Conservation (phyloP, 2,888 invertebrate species). For the Melinaea menophilus region DNA sequence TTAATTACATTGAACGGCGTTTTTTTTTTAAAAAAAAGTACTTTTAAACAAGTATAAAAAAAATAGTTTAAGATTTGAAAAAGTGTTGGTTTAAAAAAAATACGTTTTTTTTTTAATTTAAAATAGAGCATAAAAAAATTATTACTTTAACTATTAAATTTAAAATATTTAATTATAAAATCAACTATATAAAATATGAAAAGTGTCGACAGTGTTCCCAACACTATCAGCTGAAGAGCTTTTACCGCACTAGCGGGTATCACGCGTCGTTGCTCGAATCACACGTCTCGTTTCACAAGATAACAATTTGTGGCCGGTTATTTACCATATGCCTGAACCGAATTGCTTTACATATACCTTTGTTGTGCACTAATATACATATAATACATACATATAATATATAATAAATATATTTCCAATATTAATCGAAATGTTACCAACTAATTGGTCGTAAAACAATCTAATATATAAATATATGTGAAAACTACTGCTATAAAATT, state of each 20-base stretch:
- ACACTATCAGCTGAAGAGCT: conserved; percentile 69
- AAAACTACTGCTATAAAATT: conserved; percentile 38
- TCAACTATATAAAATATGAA: conserved; percentile 10
- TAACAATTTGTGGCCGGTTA: conserved; percentile 77
- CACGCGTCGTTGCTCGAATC: conserved; percentile 76
- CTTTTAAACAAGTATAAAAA: too few species aligned
- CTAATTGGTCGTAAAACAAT: conserved; percentile 39
- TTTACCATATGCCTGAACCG: conserved; percentile 68
- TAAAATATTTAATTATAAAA: neutral
- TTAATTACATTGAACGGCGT: too few species aligned
- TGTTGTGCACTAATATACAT: conserved; percentile 31
- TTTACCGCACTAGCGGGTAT: conserved; percentile 57
- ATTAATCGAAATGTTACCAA: conserved; percentile 44
- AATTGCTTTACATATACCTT: conserved; percentile 53
- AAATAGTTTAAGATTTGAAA: too few species aligned
- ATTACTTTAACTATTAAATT: too few species aligned
- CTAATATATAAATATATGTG: conserved; percentile 11
- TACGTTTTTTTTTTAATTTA: too few species aligned
- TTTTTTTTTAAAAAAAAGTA: too few species aligned
- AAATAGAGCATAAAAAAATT: too few species aligned
- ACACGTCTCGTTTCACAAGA: conserved; percentile 78
- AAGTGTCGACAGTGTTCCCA: conserved; percentile 37
- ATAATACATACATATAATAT: too few species aligned
- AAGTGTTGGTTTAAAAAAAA: too few species aligned
- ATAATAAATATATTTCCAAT: too few species aligned